Conservation (phyloP, 1,140 invertebrate genomes). For the Atopsyche davidsoni region DNA sequence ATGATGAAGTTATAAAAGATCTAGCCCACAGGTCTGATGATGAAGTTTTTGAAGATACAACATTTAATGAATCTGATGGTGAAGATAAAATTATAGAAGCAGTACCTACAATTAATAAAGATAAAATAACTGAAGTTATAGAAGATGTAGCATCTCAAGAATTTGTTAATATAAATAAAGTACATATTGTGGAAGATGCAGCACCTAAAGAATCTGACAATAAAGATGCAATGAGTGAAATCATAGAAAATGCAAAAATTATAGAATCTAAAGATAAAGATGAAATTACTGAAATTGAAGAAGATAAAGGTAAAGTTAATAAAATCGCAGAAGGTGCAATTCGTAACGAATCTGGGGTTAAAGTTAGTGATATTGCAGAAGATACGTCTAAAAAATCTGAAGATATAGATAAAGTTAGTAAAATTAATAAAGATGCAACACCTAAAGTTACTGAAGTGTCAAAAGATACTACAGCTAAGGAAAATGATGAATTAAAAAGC, state of each 20-base stretch:
- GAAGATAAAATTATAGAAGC: constrained; percentile 12
- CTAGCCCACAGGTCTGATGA: too few species aligned
- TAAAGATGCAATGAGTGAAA: neutral
- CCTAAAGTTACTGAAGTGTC: too few species aligned
- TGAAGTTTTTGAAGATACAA: constrained; percentile 3
- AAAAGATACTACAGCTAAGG: too few species aligned
- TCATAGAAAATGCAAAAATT: neutral
- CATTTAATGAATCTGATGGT: constrained; percentile 10
- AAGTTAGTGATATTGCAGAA: neutral
- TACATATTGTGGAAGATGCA: neutral
- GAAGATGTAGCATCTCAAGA: neutral
- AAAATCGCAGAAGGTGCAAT: neutral
- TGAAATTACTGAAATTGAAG: constrained; percentile 17
- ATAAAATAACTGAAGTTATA: constrained; percentile 1
- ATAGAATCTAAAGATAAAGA: constrained; percentile 18
- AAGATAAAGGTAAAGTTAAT: constrained; percentile 18
- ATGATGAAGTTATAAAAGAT: constrained; percentile 5
- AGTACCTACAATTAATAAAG: neutral
- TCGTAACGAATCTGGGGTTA: neutral
- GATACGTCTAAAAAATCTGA: neutral
- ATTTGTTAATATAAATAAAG: neutral
- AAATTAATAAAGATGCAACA: too few species aligned
- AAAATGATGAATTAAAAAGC: too few species aligned
- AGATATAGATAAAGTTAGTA: neutral
- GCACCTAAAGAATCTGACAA: neutral